Percentiles rank a stretch among this genome's conserved stretches.
Evolutionary conservation across 2,888 invertebrate genomes (phyloP).

Genomic region (Stenichneumon culpator): DNA sequence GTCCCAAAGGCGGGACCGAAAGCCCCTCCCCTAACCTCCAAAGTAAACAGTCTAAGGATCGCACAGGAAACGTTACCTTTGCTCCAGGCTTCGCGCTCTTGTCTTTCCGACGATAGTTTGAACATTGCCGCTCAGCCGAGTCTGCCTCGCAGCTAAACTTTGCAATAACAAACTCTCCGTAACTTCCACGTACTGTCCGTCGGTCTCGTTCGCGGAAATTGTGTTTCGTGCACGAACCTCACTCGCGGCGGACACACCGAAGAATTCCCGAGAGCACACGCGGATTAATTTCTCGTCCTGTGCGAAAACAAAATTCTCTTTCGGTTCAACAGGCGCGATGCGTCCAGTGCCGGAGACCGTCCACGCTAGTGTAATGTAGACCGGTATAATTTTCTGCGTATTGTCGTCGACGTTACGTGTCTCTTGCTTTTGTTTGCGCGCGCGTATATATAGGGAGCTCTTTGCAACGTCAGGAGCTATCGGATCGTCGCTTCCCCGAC

Average conservation of each 20-base stretch:
- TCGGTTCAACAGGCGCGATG: neutral
- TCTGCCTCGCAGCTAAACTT: neutral
- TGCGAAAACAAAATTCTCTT: constrained; percentile 7
- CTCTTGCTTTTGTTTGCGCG: constrained; percentile 12
- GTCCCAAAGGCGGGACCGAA: too few relatives aligned
- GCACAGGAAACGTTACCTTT: constrained; percentile 77
- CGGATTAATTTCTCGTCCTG: constrained; percentile 1
- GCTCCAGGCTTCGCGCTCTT: constrained; percentile 82
- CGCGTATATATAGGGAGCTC: neutral
- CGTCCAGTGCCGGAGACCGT: neutral
- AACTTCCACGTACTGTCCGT: constrained; percentile 7
- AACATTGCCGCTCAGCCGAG: constrained; percentile 76
- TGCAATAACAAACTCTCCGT: neutral
- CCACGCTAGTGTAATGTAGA: neutral
- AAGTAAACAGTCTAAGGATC: constrained; percentile 3
- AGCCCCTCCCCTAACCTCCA: neutral
- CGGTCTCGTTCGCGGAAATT: neutral
- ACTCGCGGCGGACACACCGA: neutral
- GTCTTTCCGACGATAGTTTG: constrained; percentile 79
- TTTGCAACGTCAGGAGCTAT: constrained; percentile 58
- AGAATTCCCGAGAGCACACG: neutral
- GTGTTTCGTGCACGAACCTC: neutral
- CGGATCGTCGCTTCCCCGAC: constrained; percentile 48
- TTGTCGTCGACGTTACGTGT: neutral
- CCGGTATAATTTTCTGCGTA: neutral